Evolutionary conservation across 2,888 invertebrate genomes (phyloP).

Genomic region (Drosophila infuscata): DNA sequence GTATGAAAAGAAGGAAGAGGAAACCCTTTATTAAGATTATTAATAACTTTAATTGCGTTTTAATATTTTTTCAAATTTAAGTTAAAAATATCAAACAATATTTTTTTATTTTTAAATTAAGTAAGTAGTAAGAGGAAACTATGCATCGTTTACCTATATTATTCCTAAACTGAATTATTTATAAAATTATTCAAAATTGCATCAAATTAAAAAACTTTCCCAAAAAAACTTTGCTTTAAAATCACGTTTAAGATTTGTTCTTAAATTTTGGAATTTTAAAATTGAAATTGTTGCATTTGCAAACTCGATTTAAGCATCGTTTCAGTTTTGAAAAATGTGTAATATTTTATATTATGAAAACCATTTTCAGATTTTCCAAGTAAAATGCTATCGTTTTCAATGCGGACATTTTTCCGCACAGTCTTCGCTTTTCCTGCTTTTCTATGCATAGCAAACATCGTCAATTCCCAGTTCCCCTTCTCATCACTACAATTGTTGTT

Average conservation of each 20-base stretch:
- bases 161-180: background rate
- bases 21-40: no score
- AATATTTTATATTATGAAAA: background rate
- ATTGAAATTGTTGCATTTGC: no score
- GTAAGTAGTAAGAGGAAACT: background rate
- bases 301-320: background rate
- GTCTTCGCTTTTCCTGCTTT: background rate
- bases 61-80: no score
- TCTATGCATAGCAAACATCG: background rate
- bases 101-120: no score
- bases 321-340: background rate
- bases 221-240: background rate
- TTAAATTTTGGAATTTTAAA: no score
- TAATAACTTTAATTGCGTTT: no score
- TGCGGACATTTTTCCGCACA: background rate
- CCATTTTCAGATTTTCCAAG: background rate
- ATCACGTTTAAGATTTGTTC: background rate
- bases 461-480: background rate
- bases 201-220: background rate
- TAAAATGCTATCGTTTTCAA: background rate
- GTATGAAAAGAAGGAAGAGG: no score
- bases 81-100: no score
- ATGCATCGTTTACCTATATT: accelerated
- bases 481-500: background rate
- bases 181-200: background rate